Evolutionary conservation across 2,797 vertebrate genomes (phyloP), one percentile per base, ranked within the genome.

Genomic region (Pseudomugil gertrudae): DNA sequence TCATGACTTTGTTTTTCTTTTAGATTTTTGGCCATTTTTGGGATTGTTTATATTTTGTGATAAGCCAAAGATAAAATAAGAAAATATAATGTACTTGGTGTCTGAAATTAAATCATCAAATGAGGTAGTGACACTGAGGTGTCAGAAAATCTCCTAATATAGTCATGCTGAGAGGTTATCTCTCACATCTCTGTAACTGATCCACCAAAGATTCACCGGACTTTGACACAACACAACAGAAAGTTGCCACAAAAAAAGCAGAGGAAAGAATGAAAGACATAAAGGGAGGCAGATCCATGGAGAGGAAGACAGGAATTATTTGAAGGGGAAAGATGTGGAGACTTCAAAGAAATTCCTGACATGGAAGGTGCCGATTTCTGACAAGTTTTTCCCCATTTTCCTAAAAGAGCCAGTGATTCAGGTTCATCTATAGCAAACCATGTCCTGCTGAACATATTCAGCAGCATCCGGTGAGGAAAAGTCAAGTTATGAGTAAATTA

Each of bases 271-370:
- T 30, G 53, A 61, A 8, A 36, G 60, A 38, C 23, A 30, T n/a
- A n/a, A 32, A 29, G 29, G 10, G 3, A 38, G 54, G 19, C 24
- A 43, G 26, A 26, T 66, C 19, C 17, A 30, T 26, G n/a, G 29
- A 55, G 17, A 24, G 59, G 62, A 48, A 69, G 27, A 14, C 26
- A 56, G 40, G 50, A 58, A 69, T 74, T 63, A 73, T 57, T 69
- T 5, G 11, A 66, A 29, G 69, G 62, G 4, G 5, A 24, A 58
- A 19, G 45, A 74, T 38, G 38, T 43, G 38, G 40, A 72, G 58
- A 84, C 74, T 74, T 82, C 75, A 79, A 82, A 81, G 50, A 62
- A 26, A 57, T 40, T 65, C 23, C 57, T 66, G 50, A 74, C 40
- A 38, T 29, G 59, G 60, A 71, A 33, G 48, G 43, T 66, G 72